Conservation (phyloP, 2,797 vertebrate species). For the Rhinatrema bivittatum region DNA sequence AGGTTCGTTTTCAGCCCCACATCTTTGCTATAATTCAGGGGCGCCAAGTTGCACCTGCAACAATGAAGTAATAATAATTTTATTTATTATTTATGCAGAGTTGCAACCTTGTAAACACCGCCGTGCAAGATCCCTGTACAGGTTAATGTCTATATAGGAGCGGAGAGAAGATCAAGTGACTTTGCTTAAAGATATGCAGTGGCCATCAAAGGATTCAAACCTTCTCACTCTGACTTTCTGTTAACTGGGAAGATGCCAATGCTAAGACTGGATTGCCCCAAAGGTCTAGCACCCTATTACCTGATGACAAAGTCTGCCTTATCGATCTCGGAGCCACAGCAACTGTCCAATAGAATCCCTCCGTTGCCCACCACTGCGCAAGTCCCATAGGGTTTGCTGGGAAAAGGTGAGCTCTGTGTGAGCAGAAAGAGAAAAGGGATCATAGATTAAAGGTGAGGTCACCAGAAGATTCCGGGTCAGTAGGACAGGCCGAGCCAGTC, state of each 20-base stretch:
- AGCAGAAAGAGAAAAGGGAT: not conserved
- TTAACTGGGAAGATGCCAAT: too few species aligned
- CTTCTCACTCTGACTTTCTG: too few species aligned
- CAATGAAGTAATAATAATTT: not conserved
- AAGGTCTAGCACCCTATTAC: too few species aligned
- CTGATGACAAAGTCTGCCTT: slow-evolving; percentile 22
- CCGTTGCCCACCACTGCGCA: slow-evolving; percentile 26
- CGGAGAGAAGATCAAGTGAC: too few species aligned
- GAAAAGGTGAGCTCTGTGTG: slow-evolving; percentile 20
- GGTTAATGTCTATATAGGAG: too few species aligned
- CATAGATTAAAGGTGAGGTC: not conserved
- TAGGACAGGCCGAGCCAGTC: too few species aligned
- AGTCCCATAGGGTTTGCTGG: not conserved
- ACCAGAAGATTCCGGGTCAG: too few species aligned
- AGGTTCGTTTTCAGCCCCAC: slow-evolving; percentile 24
- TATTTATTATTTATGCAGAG: not conserved
- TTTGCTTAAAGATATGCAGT: too few species aligned
- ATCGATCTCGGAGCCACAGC: slow-evolving; percentile 25
- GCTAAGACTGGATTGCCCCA: too few species aligned
- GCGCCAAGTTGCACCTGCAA: slow-evolving; percentile 23
- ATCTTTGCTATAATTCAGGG: slow-evolving; percentile 7
- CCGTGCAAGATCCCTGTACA: too few species aligned
- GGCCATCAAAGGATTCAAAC: not conserved
- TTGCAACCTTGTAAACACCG: not conserved
- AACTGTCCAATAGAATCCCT: slow-evolving; percentile 23